Evolutionary conservation across 2,113 vertebrate species (phyloP), one percentile per base, ranked within the genome.

Genomic region (Paraplagusia blochii): DNA sequence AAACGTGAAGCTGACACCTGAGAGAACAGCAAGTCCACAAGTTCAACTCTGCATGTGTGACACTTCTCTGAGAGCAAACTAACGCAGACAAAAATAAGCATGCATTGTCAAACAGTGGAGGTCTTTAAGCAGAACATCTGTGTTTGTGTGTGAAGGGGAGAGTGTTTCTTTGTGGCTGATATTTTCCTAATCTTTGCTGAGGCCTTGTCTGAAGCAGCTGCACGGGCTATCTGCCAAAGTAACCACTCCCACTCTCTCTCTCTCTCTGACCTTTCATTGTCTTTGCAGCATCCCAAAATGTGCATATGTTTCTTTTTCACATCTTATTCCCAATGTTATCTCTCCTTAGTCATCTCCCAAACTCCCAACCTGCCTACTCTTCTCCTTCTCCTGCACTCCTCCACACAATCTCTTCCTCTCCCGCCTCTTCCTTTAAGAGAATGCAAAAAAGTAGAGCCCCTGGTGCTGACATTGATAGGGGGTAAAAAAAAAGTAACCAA

Each of bases 131-230:
- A 54, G 48, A 48, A 49, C n/a, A 47, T 61, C 49, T 53, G 44
- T 44, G 56, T 70, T 6, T 22, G 40, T 40, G 54, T 58, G 56
- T 29, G 22, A 4, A 6, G 2, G 22, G 3, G 22, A 29, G 22
- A 29, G 22, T 29, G 22, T 29, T 29, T 63, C 63, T 76, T 19
- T 71, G 63, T 51, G 39, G 45, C 35, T 47, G 59, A 67, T 63
- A 56, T 69, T 77, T 81, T 81, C 60, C 75, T 61, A 59, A 74
- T 81, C 63, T 77, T 66, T 76, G 44, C 58, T 66, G 52, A 36
- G 66, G 47, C 58, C 62, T 62, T 57, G 61, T 77, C 77, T 53
- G 42, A 70, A 77, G 64, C 83, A 77, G 85, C 81, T 88, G 83
- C 57, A 29, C 15, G 1, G 77, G 79, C 76, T 46, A 44, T 52